These are phyloP conservation scores for Loriculus beryllinus DNA, from an alignment of 2,797 vertebrate genomes.

Conservation along the genomic window DNA sequence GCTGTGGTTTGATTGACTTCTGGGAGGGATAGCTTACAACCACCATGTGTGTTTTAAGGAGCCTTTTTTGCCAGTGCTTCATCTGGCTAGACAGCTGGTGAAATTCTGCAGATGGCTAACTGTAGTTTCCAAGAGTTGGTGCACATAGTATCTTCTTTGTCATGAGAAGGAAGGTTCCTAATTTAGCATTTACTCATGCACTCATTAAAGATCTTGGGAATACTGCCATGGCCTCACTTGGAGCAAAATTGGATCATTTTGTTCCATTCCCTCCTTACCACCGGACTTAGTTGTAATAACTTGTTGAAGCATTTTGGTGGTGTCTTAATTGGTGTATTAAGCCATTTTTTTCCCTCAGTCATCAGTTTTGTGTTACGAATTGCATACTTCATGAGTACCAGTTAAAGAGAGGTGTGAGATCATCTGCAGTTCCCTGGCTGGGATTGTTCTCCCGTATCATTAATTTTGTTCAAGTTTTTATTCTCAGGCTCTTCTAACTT, in stretches of 20 bases:
- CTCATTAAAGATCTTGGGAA: conserved; percentile 40
- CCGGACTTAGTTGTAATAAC: conserved; percentile 32
- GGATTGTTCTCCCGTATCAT: conserved; percentile 33
- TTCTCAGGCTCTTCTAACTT: conserved; percentile 26
- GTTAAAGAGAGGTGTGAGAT: conserved; percentile 38
- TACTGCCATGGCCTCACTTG: conserved; percentile 45
- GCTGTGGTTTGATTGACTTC: not conserved
- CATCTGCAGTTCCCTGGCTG: conserved; percentile 16
- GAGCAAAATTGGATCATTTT: not conserved
- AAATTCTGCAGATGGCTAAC: conserved; percentile 38
- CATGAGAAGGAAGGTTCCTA: not conserved
- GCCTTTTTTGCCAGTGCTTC: not conserved
- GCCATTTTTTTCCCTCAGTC: not conserved
- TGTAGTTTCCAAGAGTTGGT: conserved; percentile 14
- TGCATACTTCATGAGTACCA: conserved; percentile 7
- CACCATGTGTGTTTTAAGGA: not conserved
- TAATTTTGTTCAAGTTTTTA: conserved; percentile 34
- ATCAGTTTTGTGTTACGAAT: conserved; percentile 50
- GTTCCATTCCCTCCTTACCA: conserved; percentile 33
- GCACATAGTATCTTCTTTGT: conserved; percentile 9
- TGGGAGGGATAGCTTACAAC: not conserved
- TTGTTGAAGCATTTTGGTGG: conserved; percentile 23
- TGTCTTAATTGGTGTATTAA: conserved; percentile 50
- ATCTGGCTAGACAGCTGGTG: not conserved
- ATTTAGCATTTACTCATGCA: conserved; percentile 37